Evolutionary conservation across 1,140 invertebrate genomes (phyloP).

Genomic region (Papilio dardanus): DNA sequence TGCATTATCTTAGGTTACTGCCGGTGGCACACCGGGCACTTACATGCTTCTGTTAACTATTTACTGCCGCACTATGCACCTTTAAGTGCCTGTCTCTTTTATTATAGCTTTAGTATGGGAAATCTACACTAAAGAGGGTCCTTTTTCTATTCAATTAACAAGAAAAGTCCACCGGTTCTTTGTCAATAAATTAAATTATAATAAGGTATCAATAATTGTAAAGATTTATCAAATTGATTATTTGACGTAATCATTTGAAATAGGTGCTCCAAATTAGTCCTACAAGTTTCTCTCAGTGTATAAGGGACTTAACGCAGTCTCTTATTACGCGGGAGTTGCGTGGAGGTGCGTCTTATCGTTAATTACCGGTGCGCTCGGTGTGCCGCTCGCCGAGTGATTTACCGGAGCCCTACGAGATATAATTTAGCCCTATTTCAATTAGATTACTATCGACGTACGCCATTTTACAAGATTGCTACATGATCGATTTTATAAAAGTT

Average conservation of each 20-base stretch:
- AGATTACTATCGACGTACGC: constrained; percentile 39
- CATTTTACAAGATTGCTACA: constrained; percentile 31
- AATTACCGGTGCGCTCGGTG: constrained; percentile 62
- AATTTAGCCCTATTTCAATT: constrained; percentile 59
- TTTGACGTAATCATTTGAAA: no score
- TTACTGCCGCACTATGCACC: constrained; percentile 14
- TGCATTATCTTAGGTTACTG: constrained; percentile 53
- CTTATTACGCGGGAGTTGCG: constrained; percentile 53
- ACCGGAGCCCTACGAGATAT: constrained; percentile 50
- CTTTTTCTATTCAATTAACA: no score
- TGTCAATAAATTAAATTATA: no score
- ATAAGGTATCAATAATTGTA: no score
- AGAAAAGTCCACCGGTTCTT: no score
- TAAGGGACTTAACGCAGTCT: constrained; percentile 33
- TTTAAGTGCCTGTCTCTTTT: not conserved
- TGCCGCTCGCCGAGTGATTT: constrained; percentile 67
- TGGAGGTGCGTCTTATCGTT: constrained; percentile 67
- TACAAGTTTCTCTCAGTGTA: constrained; percentile 30
- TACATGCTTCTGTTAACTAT: not conserved
- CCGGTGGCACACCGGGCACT: constrained; percentile 30
- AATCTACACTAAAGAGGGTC: no score
- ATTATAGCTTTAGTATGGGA: not conserved
- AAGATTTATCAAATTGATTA: no score
- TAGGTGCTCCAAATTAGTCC: not conserved
- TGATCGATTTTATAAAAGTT: not conserved